These are phyloP conservation scores for Zootermopsis nevadensis DNA, from an alignment of 2,888 invertebrate genomes.

Conservation along the genomic window DNA sequence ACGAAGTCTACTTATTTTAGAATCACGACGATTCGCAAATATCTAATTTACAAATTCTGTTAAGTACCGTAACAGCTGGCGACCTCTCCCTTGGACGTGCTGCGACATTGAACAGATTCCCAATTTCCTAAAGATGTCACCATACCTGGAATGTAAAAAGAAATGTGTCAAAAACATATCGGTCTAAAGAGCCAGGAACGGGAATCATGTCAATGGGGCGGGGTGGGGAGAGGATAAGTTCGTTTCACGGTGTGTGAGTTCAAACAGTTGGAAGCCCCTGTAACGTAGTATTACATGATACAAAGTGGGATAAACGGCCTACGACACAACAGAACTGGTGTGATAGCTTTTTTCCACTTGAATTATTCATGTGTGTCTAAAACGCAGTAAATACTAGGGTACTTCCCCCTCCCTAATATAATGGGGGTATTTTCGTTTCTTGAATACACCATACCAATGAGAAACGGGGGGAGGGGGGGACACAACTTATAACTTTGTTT, in stretches of 20 bases:
- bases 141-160: constrained; percentile 2
- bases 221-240: constrained; percentile 29
- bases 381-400: neutral
- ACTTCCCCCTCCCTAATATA: too few relatives aligned
- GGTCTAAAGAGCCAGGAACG: neutral
- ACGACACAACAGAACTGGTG: neutral
- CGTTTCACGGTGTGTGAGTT: constrained; percentile 43
- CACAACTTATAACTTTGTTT: too few relatives aligned
- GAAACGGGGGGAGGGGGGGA: too few relatives aligned
- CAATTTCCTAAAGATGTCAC: neutral
- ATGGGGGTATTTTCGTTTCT: too few relatives aligned
- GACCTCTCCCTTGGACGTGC: neutral
- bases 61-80: too few relatives aligned
- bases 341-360: constrained; percentile 14
- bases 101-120: neutral
- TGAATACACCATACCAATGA: too few relatives aligned
- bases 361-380: constrained; percentile 30
- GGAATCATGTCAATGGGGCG: neutral
- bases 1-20: too few relatives aligned
- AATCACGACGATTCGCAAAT: too few relatives aligned
- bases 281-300: constrained; percentile 31
- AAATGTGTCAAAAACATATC: neutral
- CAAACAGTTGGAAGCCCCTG: constrained; percentile 44
- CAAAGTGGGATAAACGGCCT: constrained; percentile 35
- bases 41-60: too few relatives aligned